A percentile compares a stretch with the other conserved stretches of the same genome.
Conservation (phyloP, 2,888 invertebrate species). For the Cremastinae sp. region DNA sequence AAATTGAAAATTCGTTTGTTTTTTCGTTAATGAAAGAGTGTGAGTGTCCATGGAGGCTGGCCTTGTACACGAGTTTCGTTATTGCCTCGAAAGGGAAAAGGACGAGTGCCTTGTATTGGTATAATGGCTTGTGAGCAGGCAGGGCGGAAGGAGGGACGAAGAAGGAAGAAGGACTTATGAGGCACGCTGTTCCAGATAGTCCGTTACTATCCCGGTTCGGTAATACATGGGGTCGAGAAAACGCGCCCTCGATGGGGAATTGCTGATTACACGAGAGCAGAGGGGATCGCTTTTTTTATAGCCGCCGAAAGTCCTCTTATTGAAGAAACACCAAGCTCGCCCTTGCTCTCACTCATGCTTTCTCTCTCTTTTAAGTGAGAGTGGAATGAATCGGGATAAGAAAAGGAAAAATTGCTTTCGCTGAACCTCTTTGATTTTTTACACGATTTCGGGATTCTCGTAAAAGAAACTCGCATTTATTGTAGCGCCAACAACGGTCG, state of each 20-base stretch:
- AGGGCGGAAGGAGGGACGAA: conserved; percentile 29
- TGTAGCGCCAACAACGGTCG: neutral
- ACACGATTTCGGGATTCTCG: conserved; percentile 20
- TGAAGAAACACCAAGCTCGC: conserved; percentile 11
- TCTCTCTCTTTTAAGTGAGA: neutral
- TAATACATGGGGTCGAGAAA: conserved; percentile 55
- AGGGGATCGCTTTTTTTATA: conserved; percentile 38
- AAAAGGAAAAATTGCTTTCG: conserved; percentile 4
- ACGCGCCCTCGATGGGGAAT: conserved; percentile 61
- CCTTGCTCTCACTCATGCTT: neutral
- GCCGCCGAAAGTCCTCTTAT: conserved; percentile 18
- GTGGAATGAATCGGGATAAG: neutral
- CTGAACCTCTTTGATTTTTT: conserved; percentile 7
- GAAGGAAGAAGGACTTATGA: conserved; percentile 39
- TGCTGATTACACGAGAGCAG: conserved; percentile 63
- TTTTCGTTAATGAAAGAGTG: neutral
- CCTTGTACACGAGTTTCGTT: conserved; percentile 23
- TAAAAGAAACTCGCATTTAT: conserved; percentile 27
- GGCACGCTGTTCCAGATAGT: conserved; percentile 25
- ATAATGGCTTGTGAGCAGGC: conserved; percentile 38
- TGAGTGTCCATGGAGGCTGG: neutral
- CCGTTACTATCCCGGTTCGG: conserved; percentile 8
- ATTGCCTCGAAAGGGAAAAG: conserved; percentile 25
- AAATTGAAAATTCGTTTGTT: neutral
- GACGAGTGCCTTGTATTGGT: conserved; percentile 35